Percentiles rank a stretch among this genome's conserved stretches.
These are phyloP conservation scores for Chouioia cunea DNA, from an alignment of 2,888 invertebrate genomes.

Conservation along the genomic window DNA sequence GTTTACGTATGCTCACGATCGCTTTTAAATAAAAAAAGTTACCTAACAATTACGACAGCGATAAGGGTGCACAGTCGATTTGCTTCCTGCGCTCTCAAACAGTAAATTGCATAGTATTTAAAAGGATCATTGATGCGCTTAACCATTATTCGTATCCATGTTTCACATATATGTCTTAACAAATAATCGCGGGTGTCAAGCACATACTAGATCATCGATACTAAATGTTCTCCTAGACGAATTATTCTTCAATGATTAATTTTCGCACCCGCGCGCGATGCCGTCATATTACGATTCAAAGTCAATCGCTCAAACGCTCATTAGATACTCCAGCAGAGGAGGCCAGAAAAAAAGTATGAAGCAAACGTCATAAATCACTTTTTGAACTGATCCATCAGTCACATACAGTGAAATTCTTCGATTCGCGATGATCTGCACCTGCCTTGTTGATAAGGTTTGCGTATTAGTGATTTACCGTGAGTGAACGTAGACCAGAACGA, in stretches of 20 bases:
- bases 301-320: slow-evolving; percentile 35
- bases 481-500: slow-evolving; percentile 61
- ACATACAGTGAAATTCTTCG: slow-evolving; percentile 38
- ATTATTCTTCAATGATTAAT: slow-evolving; percentile 28
- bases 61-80: slow-evolving; percentile 9
- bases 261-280: slow-evolving; percentile 13
- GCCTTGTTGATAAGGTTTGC: slow-evolving; percentile 54
- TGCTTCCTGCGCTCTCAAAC: too few species aligned
- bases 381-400: slow-evolving; percentile 39
- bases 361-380: slow-evolving; percentile 10
- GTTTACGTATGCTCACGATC: too few species aligned
- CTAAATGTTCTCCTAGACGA: too few species aligned
- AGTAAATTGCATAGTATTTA: slow-evolving; percentile 18
- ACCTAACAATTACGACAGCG: slow-evolving; percentile 16
- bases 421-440: slow-evolving; percentile 58
- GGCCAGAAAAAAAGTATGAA: slow-evolving; percentile 2
- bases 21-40: not conserved
- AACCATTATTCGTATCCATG: slow-evolving; percentile 10
- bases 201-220: slow-evolving; percentile 9
- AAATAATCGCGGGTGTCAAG: slow-evolving; percentile 38
- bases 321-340: slow-evolving; percentile 13
- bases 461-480: not conserved
- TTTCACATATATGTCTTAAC: slow-evolving; percentile 27
- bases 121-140: too few species aligned
- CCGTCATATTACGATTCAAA: slow-evolving; percentile 42